Percentiles rank a stretch among this genome's conserved stretches.
Conservation (phyloP, 2,888 invertebrate species). For the Cheilosia grossa region DNA sequence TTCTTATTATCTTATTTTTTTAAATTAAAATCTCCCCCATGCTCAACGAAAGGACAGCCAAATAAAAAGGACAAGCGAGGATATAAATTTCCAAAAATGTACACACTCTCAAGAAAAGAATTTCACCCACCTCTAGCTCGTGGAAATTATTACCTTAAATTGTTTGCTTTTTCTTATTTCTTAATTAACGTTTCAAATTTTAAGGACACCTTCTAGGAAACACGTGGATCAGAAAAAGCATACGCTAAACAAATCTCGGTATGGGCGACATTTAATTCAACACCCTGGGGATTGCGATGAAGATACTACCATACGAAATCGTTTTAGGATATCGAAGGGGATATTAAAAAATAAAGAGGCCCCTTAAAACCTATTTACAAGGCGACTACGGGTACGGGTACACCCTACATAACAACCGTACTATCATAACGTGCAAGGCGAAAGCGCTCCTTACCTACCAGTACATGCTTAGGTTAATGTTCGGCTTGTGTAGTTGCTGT, state of each 20-base stretch:
- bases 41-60: background rate
- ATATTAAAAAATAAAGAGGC: slow-evolving; percentile 21
- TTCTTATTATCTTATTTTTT: background rate
- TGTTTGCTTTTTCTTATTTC: slow-evolving; percentile 33
- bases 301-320: slow-evolving; percentile 17
- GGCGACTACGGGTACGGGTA: slow-evolving; percentile 32
- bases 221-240: slow-evolving; percentile 33
- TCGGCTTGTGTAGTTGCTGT: slow-evolving; percentile 20
- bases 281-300: slow-evolving; percentile 10
- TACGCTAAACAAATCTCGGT: slow-evolving; percentile 22
- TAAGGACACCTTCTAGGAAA: slow-evolving; percentile 36
- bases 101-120: slow-evolving; percentile 22
- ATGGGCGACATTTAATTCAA: slow-evolving; percentile 58
- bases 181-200: slow-evolving; percentile 61
- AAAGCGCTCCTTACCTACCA: slow-evolving; percentile 3
- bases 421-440: slow-evolving; percentile 42
- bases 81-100: slow-evolving; percentile 59
- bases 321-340: slow-evolving; percentile 34
- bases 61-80: slow-evolving; percentile 25
- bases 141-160: slow-evolving; percentile 49
- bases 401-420: slow-evolving; percentile 30
- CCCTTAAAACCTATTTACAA: slow-evolving; percentile 55
- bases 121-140: slow-evolving; percentile 14
- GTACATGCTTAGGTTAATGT: background rate
- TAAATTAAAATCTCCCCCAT: slow-evolving; percentile 14